phyloP scores from a whole-genome alignment of 2,113 vertebrate species.

The Taurulus bubalis region DNA sequence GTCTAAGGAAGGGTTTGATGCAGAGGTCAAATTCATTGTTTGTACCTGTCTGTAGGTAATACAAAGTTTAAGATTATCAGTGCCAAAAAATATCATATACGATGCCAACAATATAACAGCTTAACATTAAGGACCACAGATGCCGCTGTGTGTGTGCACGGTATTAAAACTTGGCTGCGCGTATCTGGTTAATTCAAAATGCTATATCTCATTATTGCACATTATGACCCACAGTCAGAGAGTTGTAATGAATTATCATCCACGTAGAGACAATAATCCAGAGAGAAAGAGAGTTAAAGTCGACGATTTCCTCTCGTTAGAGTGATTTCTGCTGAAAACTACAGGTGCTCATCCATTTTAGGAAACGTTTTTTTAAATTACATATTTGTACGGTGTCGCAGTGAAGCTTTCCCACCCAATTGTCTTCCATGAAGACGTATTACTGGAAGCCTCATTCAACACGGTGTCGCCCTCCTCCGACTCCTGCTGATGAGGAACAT shows the following conservation, averaged over 20 bases:
- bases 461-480: neutral
- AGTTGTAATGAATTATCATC: neutral
- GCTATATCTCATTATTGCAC: neutral
- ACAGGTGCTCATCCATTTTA: neutral
- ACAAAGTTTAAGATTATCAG: neutral
- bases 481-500: conserved; percentile 5
- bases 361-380: neutral
- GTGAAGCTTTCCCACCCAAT: neutral
- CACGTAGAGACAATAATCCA: neutral
- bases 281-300: neutral
- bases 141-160: neutral
- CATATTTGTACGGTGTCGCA: neutral
- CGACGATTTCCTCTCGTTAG: neutral
- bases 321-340: neutral
- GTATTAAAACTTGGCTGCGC: neutral
- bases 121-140: neutral
- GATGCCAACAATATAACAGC: neutral
- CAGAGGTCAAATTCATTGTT: neutral
- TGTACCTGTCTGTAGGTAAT: neutral
- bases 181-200: conserved; percentile 1
- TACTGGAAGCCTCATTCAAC: conserved; percentile 5
- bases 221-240: neutral
- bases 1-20: neutral
- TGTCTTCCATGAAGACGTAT: neutral
- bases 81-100: neutral